Evolutionary conservation across 1,140 invertebrate species (phyloP).

Genomic region (Lepidurus couesii): DNA sequence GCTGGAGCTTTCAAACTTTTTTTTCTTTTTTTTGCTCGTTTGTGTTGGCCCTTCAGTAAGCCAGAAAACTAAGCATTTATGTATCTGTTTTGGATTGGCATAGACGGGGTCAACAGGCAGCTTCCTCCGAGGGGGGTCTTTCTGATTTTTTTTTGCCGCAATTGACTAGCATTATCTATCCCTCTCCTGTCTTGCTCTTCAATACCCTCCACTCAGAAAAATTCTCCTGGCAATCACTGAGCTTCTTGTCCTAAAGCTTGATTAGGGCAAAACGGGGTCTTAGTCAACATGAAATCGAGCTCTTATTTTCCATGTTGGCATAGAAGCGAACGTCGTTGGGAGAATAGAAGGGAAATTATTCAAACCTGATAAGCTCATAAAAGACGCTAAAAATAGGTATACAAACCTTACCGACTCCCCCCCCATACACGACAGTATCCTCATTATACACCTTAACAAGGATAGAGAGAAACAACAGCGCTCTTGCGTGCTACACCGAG

Average conservation of each 20-base stretch:
- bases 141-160: too few relatives aligned
- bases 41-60: too few relatives aligned
- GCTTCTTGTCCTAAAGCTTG: not conserved
- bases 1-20: too few relatives aligned
- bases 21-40: too few relatives aligned
- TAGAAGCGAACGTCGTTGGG: not conserved
- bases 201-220: not conserved
- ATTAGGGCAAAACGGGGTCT: not conserved
- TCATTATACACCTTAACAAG: not conserved
- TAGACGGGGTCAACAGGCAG: too few relatives aligned
- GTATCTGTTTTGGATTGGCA: too few relatives aligned
- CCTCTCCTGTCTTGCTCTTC: not conserved
- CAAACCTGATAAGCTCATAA: slow-evolving; percentile 15
- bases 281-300: not conserved
- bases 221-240: not conserved
- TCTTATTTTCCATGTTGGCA: not conserved
- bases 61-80: too few relatives aligned
- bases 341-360: slow-evolving; percentile 8
- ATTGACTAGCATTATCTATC: not conserved
- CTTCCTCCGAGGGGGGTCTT: too few relatives aligned
- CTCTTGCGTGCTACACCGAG: not conserved
- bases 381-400: not conserved
- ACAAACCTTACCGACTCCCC: not conserved
- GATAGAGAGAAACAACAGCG: not conserved
- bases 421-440: not conserved